These are phyloP conservation scores for Ploceus nigricollis DNA, from an alignment of 2,113 vertebrate genomes.

Conservation along the genomic window DNA sequence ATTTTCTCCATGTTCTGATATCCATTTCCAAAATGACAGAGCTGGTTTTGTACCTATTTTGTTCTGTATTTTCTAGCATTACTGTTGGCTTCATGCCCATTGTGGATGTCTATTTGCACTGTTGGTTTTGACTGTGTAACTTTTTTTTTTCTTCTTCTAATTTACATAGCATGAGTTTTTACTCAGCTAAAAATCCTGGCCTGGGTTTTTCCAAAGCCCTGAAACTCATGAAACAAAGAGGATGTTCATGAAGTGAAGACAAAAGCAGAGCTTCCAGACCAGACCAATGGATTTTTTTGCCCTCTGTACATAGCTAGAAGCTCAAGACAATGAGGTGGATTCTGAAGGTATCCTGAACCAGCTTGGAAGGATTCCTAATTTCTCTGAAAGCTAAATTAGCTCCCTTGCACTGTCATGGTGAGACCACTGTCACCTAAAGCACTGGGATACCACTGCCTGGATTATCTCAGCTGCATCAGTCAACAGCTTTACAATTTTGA, in stretches of 20 bases:
- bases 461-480: conserved; percentile 4
- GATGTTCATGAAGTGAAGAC: not conserved
- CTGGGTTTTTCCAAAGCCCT: not conserved
- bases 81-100: not conserved
- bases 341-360: not conserved
- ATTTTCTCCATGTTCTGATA: not conserved
- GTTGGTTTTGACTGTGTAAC: not conserved
- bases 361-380: not conserved
- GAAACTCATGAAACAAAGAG: not conserved
- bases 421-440: not conserved
- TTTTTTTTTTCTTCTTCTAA: not conserved
- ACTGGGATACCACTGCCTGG: not conserved
- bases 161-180: not conserved
- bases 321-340: not conserved
- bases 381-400: not conserved
- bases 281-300: not conserved
- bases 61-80: not conserved
- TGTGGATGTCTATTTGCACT: not conserved
- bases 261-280: not conserved
- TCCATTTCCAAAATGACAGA: not conserved
- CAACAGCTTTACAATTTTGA: conserved; percentile 37
- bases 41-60: not conserved
- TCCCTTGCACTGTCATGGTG: not conserved
- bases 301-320: not conserved
- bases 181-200: not conserved